Base-by-base conservation (phyloP, 2,797 vertebrate genomes). In the Kryptolebias ocellatus region DNA sequence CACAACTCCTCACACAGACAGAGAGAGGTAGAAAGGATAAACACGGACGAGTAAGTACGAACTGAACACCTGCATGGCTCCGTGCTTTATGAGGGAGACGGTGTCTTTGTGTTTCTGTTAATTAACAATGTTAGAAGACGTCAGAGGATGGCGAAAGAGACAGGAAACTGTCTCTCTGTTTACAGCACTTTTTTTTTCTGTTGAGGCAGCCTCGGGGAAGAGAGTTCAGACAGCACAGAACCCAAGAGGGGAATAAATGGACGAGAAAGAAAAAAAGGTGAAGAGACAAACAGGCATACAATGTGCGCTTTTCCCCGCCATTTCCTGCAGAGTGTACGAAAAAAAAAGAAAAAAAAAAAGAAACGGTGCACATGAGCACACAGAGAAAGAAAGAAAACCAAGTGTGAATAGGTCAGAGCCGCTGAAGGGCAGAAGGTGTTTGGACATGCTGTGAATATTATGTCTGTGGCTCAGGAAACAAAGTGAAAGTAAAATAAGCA, bases 321-420 rank as follows among this genome's bases (percentile, higher is more conserved):
- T 73, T 73, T 56, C 71, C 76, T 45, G 62, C 67, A 60, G 73
- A 64, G 71, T 58, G 53, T 46, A 71, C 18, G 44, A 54, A 72
- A 66, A 58, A 39, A 24, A 24, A 34, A 39, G n/a, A n/a, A n/a
- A n/a, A 54, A 72, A 66, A 58, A 39, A 24, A 24, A 34, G 37
- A 9, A 17, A 24, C 53, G 53, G 65, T 64, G 56, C 46, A 61
- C 24, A 39, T 34, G 16, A 58, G 72, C 10, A 37, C 9, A 55
- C 50, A 63, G 62, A 63, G 39, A 18, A 80, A 49, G 6, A 57
- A 51, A 68, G 6, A 4, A 39, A 39, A 39, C 9, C 10, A 60
- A 20, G 29, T 59, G 39, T 51, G 50, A 60, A 79, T 79, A 83
- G 87, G 89, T 90, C 80, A 83, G 52, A 80, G 76, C 65, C 77